phyloP scores from a whole-genome alignment of 2,888 invertebrate genomes.

The Allacma fusca region DNA sequence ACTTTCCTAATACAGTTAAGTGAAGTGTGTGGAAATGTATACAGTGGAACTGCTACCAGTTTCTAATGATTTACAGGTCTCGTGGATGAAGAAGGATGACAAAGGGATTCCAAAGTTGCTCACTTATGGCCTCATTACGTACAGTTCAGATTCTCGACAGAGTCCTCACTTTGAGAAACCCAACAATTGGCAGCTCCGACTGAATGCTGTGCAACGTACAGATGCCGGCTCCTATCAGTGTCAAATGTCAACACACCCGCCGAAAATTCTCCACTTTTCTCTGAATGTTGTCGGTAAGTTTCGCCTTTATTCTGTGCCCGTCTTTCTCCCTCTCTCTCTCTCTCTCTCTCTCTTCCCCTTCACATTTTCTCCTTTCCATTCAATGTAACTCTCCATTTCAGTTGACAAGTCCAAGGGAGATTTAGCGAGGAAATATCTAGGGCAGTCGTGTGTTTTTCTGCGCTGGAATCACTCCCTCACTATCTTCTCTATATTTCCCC shows the following conservation, averaged over 20 bases:
- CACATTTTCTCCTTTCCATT: not conserved
- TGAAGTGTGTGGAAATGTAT: too few species aligned
- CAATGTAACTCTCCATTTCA: not conserved
- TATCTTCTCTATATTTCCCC: too few species aligned
- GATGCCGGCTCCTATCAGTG: conserved; percentile 63
- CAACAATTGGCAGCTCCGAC: conserved; percentile 64
- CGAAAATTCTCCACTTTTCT: conserved; percentile 61
- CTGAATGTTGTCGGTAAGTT: conserved; percentile 61
- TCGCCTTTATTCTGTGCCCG: not conserved
- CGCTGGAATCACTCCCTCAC: too few species aligned
- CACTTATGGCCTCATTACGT: conserved; percentile 63
- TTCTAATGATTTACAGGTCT: conserved; percentile 62
- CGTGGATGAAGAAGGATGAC: conserved; percentile 63
- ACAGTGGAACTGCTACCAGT: not conserved
- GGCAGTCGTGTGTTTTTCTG: not conserved
- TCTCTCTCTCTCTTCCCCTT: not conserved
- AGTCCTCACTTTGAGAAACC: conserved; percentile 63
- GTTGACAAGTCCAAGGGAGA: conserved; percentile 11
- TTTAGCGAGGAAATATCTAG: not conserved
- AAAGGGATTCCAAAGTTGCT: conserved; percentile 63
- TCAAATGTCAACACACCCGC: conserved; percentile 63
- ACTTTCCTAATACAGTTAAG: too few species aligned
- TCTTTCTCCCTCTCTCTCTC: not conserved
- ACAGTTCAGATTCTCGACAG: conserved; percentile 63
- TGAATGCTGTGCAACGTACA: conserved; percentile 62